Evolutionary conservation across 2,888 invertebrate species (phyloP).

Genomic region (Zaprionus bogoriensis): DNA sequence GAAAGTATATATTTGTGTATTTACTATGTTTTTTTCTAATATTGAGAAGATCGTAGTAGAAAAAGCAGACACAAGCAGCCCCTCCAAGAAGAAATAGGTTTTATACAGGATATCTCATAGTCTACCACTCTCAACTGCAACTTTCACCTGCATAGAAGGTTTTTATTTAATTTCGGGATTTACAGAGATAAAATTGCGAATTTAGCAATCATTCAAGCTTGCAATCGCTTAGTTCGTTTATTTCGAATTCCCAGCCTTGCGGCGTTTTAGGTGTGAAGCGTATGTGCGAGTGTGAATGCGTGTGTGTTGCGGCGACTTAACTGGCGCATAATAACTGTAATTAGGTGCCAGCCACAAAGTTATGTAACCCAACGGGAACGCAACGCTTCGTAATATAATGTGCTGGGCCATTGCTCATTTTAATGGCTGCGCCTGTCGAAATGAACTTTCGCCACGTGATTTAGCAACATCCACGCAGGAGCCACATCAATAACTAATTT

Average conservation of each 20-base stretch:
- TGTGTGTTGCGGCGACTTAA: not conserved
- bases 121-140: too few relatives aligned
- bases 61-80: too few relatives aligned
- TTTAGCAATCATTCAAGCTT: too few relatives aligned
- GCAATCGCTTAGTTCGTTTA: too few relatives aligned
- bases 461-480: conserved; percentile 42
- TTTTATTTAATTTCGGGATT: too few relatives aligned
- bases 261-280: not conserved
- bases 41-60: too few relatives aligned
- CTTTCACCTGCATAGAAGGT: too few relatives aligned
- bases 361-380: not conserved
- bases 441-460: conserved; percentile 67
- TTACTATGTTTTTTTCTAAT: too few relatives aligned
- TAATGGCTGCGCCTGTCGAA: conserved; percentile 56
- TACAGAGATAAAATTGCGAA: too few relatives aligned
- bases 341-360: not conserved
- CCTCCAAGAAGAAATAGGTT: too few relatives aligned
- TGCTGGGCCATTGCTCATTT: conserved; percentile 48
- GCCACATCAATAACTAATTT: conserved; percentile 71
- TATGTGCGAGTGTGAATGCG: not conserved
- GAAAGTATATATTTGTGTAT: too few relatives aligned
- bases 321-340: conserved; percentile 41
- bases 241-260: not conserved
- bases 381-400: conserved; percentile 11
- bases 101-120: too few relatives aligned